These are phyloP conservation scores for Pseudomyrmex sp. DNA, from an alignment of 1,140 invertebrate species.

Conservation along the genomic window DNA sequence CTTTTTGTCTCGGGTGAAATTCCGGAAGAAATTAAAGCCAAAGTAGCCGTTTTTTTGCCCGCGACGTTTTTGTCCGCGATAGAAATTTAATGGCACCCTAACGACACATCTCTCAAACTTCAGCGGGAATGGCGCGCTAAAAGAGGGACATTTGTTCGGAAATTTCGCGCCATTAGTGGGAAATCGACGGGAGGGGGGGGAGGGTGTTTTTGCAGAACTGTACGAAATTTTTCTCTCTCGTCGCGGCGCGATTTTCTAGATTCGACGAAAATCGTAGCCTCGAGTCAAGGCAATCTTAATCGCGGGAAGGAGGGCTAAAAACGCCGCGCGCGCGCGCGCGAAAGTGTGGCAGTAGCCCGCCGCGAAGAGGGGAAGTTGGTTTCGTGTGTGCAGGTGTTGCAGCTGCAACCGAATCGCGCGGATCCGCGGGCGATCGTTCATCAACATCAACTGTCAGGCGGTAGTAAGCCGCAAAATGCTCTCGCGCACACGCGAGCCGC, in stretches of 20 bases:
- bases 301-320: conserved; percentile 66
- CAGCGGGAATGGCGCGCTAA: too few species aligned
- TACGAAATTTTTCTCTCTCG: background rate
- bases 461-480: conserved; percentile 29
- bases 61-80: background rate
- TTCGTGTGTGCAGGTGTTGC: conserved; percentile 33
- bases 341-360: conserved; percentile 68
- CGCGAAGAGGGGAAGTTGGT: background rate
- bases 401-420: conserved; percentile 43
- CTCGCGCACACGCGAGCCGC: background rate
- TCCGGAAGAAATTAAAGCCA: conserved; percentile 17
- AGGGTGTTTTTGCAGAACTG: too few species aligned
- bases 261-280: conserved; percentile 45
- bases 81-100: conserved; percentile 12
- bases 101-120: too few species aligned
- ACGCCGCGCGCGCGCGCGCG: conserved; percentile 18
- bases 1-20: conserved; percentile 12
- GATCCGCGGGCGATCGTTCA: conserved; percentile 62
- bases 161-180: too few species aligned
- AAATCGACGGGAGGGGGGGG: too few species aligned
- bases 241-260: background rate
- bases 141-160: too few species aligned
- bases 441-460: conserved; percentile 64
- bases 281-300: background rate
- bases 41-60: background rate